phyloP scores from a whole-genome alignment of 2,888 invertebrate genomes.

The Neocrepidodera transversa region DNA sequence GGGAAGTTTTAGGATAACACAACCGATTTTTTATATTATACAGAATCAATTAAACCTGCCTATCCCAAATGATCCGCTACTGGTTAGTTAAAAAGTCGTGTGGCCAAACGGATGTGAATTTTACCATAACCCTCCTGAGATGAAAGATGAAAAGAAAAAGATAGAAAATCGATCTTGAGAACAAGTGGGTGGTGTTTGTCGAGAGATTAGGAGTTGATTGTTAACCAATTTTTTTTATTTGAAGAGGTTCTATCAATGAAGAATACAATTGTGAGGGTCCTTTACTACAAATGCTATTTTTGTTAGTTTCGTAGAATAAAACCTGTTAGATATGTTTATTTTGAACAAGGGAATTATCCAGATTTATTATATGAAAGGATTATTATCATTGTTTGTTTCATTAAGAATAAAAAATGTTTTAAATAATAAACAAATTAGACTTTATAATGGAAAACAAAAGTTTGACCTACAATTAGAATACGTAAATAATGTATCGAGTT shows the following conservation, averaged over 20 bases:
- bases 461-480: no score
- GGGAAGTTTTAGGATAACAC: no score
- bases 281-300: slow-evolving; percentile 11
- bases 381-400: no score
- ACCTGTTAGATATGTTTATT: slow-evolving; percentile 4
- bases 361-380: no score
- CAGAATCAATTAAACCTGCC: no score
- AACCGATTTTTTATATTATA: no score
- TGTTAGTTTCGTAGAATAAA: slow-evolving; percentile 9
- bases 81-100: slow-evolving; percentile 38
- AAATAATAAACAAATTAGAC: no score
- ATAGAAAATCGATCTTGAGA: slow-evolving; percentile 33
- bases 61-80: slow-evolving; percentile 28
- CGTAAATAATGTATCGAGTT: no score
- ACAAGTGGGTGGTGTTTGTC: slow-evolving; percentile 42
- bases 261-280: slow-evolving; percentile 23
- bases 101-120: slow-evolving; percentile 43
- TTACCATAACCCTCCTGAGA: slow-evolving; percentile 30
- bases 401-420: no score
- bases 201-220: slow-evolving; percentile 39
- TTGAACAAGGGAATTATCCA: not conserved
- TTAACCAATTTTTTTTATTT: slow-evolving; percentile 40
- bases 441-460: no score
- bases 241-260: slow-evolving; percentile 24
- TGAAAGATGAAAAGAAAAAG: slow-evolving; percentile 24